These are phyloP conservation scores for Platanista minor DNA, from an alignment of 2,113 vertebrate species.

Conservation along the genomic window DNA sequence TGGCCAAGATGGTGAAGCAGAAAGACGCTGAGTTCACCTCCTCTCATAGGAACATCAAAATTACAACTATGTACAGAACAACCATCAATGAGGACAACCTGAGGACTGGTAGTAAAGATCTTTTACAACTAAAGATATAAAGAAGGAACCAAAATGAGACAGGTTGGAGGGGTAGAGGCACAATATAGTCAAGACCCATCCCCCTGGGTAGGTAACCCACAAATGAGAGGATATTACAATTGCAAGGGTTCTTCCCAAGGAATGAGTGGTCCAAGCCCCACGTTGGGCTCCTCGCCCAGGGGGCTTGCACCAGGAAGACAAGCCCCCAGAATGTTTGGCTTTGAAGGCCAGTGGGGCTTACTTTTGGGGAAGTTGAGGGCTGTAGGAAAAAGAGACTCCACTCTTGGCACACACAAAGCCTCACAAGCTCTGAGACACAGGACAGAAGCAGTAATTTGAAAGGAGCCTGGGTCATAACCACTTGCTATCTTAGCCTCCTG, in stretches of 20 bases:
- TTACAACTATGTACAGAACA: no score
- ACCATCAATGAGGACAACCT: no score
- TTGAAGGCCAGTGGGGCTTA: neutral
- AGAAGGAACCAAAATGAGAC: neutral
- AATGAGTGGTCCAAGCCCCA: neutral
- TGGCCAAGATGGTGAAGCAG: no score
- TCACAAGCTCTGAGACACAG: neutral
- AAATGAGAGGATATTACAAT: neutral
- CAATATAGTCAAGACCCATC: neutral
- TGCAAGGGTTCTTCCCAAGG: neutral
- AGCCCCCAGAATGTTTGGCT: neutral
- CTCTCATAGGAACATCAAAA: no score
- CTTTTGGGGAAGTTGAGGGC: neutral
- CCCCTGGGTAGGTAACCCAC: neutral
- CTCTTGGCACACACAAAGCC: neutral
- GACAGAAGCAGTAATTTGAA: neutral
- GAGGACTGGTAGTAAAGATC: no score
- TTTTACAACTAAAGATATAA: neutral
- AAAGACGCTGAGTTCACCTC: no score
- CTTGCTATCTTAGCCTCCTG: neutral
- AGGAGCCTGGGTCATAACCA: neutral
- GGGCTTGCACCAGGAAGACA: neutral
- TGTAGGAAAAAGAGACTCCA: neutral
- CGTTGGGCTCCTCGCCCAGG: neutral
- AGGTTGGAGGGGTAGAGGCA: neutral